These are phyloP conservation scores for Anagrus nilaparvatae DNA, from an alignment of 1,140 invertebrate species.

Conservation along the genomic window DNA sequence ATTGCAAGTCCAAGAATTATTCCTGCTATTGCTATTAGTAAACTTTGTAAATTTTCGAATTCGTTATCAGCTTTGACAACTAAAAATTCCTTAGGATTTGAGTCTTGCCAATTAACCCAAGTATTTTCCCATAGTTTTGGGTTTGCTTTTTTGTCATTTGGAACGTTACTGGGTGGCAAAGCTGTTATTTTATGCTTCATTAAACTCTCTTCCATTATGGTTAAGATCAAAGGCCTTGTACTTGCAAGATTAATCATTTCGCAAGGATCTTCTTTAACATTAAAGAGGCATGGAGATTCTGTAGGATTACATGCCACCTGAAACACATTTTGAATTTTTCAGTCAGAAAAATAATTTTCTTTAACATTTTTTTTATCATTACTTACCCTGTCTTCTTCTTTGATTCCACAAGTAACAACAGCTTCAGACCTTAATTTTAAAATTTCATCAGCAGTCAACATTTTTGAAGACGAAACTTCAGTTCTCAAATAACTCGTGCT, in stretches of 20 bases:
- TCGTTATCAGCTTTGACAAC: neutral
- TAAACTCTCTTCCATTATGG: slow-evolving; percentile 39
- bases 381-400: slow-evolving; percentile 21
- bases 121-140: slow-evolving; percentile 45
- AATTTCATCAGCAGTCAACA: slow-evolving; percentile 34
- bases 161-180: slow-evolving; percentile 43
- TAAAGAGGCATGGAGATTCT: slow-evolving; percentile 57
- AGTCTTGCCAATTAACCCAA: slow-evolving; percentile 47
- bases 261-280: slow-evolving; percentile 65
- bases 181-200: slow-evolving; percentile 38
- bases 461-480: slow-evolving; percentile 5
- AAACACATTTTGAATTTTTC: slow-evolving; percentile 1
- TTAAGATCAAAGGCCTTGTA: slow-evolving; percentile 35
- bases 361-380: neutral
- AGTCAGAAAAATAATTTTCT: neutral
- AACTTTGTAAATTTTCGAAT: slow-evolving; percentile 4
- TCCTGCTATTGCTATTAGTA: slow-evolving; percentile 14
- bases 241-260: slow-evolving; percentile 59
- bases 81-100: slow-evolving; percentile 17
- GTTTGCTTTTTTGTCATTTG: slow-evolving; percentile 44
- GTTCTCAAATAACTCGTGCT: neutral
- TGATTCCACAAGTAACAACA: slow-evolving; percentile 33
- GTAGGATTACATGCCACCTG: slow-evolving; percentile 43
- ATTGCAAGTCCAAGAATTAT: slow-evolving; percentile 17
- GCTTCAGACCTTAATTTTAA: slow-evolving; percentile 35